These are phyloP conservation scores for Octonoba sinensis DNA, from an alignment of 2,888 invertebrate genomes.

Conservation along the genomic window DNA sequence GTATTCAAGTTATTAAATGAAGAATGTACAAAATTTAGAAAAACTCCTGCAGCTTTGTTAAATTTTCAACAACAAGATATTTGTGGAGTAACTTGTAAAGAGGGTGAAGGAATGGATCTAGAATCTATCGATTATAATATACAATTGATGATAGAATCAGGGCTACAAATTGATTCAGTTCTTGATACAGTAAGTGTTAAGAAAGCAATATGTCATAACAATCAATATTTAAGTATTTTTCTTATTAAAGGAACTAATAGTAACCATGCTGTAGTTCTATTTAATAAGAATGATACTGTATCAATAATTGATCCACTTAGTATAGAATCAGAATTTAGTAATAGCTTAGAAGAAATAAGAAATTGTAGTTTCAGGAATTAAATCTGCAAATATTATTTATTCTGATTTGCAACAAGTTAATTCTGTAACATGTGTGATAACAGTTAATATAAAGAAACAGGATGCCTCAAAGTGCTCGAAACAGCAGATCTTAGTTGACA, in stretches of 20 bases:
- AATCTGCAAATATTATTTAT: not conserved
- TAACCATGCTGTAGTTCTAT: not conserved
- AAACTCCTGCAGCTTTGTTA: not conserved
- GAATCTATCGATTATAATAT: not conserved
- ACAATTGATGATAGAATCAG: not conserved
- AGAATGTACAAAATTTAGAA: constrained; percentile 10
- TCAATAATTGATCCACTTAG: not conserved
- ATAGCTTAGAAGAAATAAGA: not conserved
- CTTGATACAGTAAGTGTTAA: not conserved
- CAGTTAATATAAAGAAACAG: too few relatives aligned
- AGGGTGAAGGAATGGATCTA: constrained; percentile 13
- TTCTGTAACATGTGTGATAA: too few relatives aligned
- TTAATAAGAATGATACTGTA: not conserved
- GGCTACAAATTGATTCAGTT: not conserved
- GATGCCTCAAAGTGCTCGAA: too few relatives aligned
- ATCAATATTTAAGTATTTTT: not conserved
- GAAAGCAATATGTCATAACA: not conserved
- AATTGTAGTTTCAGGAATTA: not conserved
- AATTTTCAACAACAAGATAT: constrained; percentile 7
- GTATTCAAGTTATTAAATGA: constrained; percentile 14
- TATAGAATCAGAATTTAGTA: constrained; percentile 1
- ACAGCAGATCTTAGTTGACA: too few relatives aligned
- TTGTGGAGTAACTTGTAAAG: constrained; percentile 12
- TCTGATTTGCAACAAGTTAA: too few relatives aligned
- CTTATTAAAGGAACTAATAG: not conserved